Percentiles rank a stretch among this genome's conserved stretches.
These are phyloP conservation scores for Cantharis nigra DNA, from an alignment of 2,888 invertebrate species.

Conservation along the genomic window DNA sequence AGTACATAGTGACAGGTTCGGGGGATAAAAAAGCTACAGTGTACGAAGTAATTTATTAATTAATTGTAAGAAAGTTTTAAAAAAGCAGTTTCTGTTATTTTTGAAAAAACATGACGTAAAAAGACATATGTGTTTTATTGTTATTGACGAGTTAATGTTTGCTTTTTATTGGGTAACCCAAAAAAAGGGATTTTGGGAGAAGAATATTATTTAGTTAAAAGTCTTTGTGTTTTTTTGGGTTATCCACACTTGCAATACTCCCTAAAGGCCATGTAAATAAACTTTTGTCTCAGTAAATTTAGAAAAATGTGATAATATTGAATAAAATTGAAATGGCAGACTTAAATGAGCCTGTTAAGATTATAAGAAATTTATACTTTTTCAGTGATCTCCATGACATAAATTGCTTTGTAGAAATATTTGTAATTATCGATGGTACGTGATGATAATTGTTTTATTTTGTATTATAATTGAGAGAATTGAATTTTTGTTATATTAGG, in stretches of 20 bases:
- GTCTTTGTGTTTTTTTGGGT: not conserved
- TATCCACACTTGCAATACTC: not conserved
- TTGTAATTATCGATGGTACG: slow-evolving; percentile 12
- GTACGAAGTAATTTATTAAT: slow-evolving; percentile 90
- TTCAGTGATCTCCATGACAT: slow-evolving; percentile 54
- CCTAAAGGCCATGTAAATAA: slow-evolving; percentile 18
- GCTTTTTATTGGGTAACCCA: not conserved
- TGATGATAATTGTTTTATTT: slow-evolving; percentile 21
- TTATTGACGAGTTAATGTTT: not conserved
- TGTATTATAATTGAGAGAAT: not conserved
- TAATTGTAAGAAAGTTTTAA: not conserved
- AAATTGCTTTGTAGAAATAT: slow-evolving; percentile 22
- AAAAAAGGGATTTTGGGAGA: not conserved
- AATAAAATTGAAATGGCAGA: slow-evolving; percentile 10
- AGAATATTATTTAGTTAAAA: not conserved
- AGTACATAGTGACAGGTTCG: slow-evolving; percentile 94
- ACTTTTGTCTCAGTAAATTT: slow-evolving; percentile 15
- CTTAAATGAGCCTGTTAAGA: slow-evolving; percentile 9
- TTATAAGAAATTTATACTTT: slow-evolving; percentile 25
- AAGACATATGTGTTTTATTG: not conserved
- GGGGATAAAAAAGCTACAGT: slow-evolving; percentile 97
- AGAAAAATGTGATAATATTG: slow-evolving; percentile 26
- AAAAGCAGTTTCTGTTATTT: not conserved
- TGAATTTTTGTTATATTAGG: not conserved
- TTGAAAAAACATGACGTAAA: not conserved